Base-by-base conservation (phyloP, 2,888 invertebrate genomes). In the Lasioglossum calceatum region DNA sequence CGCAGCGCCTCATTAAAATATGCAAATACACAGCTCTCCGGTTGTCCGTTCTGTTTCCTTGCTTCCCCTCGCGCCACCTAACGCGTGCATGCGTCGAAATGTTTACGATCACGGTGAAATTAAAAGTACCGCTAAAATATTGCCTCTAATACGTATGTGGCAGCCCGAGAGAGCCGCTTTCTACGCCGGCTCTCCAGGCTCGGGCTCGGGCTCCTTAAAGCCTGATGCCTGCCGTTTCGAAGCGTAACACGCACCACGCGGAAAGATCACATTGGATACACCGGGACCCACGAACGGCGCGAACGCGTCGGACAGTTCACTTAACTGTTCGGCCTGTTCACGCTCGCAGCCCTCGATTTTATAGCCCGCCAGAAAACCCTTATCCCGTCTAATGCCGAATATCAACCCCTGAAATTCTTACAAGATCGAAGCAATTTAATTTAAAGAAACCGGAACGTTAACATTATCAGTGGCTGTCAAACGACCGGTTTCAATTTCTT, bases 1-100 rank as follows among this genome's bases (percentile, higher is more conserved):
- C 92, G 93, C 92, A 90, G 92, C 92, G 93, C 92, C 95, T 95
- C 95, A 95, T 95, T 95, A 95, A 95, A 95, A 95, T 95, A 95
- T 95, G 95, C 95, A 95, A 95, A 95, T 95, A 94, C 92, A 89
- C 89, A 77, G 86, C 83, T 81, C 90, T 90, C 86, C 90, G 92
- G 91, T 92, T 93, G 92, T 93, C 89, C 92, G 88, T 93, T 92
- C 91, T 86, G 91, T 90, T 88, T 88, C 88, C 88, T 89, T 88
- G 85, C 89, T 82, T 85, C 77, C 85, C 87, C 86, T 87, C 85
- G 85, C 85, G 84, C 78, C 84, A 79, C 84, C 88, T 79, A 82
- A 76, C 85, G 75, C 78, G 84, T 76, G 77, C 77, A 77, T 91
- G 92, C 93, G 92, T 92, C 94, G 94, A 95, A 94, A 94, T 95